These are phyloP conservation scores for Hylomyscus alleni DNA, from an alignment of 2,797 vertebrate species.

Conservation along the genomic window DNA sequence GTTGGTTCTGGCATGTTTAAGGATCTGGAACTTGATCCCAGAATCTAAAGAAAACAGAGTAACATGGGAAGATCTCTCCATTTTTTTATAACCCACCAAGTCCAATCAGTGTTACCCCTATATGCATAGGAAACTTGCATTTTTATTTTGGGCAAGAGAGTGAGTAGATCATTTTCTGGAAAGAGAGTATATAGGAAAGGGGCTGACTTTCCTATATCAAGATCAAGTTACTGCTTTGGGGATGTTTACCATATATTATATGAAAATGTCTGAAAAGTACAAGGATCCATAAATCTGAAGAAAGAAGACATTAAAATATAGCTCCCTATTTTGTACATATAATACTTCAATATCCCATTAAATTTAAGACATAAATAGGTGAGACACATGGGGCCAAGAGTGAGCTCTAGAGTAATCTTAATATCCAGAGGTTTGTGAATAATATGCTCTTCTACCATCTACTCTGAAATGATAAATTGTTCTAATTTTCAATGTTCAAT, in stretches of 20 bases:
- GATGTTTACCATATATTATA: neutral
- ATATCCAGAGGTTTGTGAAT: neutral
- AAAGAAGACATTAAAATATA: neutral
- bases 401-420: neutral
- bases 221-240: conserved; percentile 2
- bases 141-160: conserved; percentile 8
- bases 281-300: neutral
- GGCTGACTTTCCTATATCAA: neutral
- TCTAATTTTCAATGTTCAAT: conserved; percentile 7
- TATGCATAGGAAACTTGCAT: neutral
- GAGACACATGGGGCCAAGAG: neutral
- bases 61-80: neutral
- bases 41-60: neutral
- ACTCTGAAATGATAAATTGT: neutral
- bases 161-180: neutral
- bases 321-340: neutral
- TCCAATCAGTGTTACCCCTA: neutral
- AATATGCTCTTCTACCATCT: neutral
- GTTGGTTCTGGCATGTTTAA: neutral
- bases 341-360: conserved; percentile 3
- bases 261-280: conserved; percentile 1
- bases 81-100: neutral
- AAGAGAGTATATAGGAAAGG: neutral
- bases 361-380: conserved; percentile 20
- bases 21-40: neutral